A percentile compares a stretch with the other conserved stretches of the same genome.
These are phyloP conservation scores for Nebria brevicollis DNA, from an alignment of 2,888 invertebrate genomes.

Conservation along the genomic window DNA sequence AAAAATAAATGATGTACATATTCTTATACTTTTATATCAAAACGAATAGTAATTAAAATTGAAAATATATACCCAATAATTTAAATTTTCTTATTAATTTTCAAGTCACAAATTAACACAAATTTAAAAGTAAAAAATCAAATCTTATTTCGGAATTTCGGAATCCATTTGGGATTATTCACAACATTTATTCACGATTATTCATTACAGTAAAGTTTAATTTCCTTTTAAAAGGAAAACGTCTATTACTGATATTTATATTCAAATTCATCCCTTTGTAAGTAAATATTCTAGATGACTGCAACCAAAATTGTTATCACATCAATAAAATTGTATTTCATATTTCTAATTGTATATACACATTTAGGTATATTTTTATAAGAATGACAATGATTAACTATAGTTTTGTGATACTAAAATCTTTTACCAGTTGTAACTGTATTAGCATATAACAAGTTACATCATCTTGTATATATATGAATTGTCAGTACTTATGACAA, in stretches of 20 bases:
- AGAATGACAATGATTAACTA: slow-evolving; percentile 7
- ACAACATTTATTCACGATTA: background rate
- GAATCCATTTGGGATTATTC: background rate
- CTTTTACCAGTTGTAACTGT: background rate
- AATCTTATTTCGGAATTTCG: too few relatives aligned
- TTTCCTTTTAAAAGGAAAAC: background rate
- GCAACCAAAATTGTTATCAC: background rate
- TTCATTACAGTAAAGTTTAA: too few relatives aligned
- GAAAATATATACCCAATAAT: too few relatives aligned
- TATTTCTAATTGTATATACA: background rate
- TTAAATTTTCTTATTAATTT: too few relatives aligned
- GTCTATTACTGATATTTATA: slow-evolving; percentile 10
- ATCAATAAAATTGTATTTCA: background rate
- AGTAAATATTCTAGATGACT: background rate
- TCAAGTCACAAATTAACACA: too few relatives aligned
- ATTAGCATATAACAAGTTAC: background rate
- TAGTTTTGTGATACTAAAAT: slow-evolving; percentile 24
- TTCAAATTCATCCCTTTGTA: background rate
- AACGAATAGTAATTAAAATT: too few relatives aligned
- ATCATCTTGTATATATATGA: background rate
- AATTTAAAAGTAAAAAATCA: too few relatives aligned
- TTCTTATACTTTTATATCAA: too few relatives aligned
- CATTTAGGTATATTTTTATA: slow-evolving; percentile 3
- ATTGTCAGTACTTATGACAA: background rate
- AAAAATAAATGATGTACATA: too few relatives aligned